Base-by-base conservation (phyloP, 2,888 invertebrate species). In the Oasisia sp. region DNA sequence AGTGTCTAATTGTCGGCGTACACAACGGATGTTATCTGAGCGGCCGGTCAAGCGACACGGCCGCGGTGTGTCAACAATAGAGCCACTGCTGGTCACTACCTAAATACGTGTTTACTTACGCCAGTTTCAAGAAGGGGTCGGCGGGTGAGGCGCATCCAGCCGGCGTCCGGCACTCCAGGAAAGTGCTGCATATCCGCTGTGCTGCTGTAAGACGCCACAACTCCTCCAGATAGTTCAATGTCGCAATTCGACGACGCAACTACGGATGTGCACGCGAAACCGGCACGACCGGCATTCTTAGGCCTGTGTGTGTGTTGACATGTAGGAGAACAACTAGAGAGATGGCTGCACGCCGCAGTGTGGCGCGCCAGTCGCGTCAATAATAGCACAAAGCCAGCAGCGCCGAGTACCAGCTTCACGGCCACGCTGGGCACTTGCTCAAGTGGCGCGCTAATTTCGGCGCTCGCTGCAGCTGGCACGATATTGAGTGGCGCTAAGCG, bases 341-440 rank as follows among this genome's bases (percentile, higher is more conserved):
- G 74, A 74, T 74, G 74, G 74, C 8, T 74, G 27, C 27, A 74
- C 74, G 74, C 74, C 74, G 74, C 27, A n/a, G 74, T 74, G 74
- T 27, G 74, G 74, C 74, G 74, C 74, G 74, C 74, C 74, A n/a
- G 74, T 74, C 74, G 74, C 74, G 74, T n/a, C 74, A 74, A 74
- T 74, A 74, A 74, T 74, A 74, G 74, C 74, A 74, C 74, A 74
- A 74, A 74, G 74, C 74, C 74, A 74, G 74, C 74, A 74, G 74
- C 74, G 74, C 27, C 74, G 74, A 74, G 74, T 19, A 74, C 74
- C 7, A 19, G 74, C 19, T 74, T 74, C 74, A 27, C 74, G 7
- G 74, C 74, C 27, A 74, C 19, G 7, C 27, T 74, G 74, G 74
- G 74, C 74, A 74, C 74, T 74, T 74, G 74, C 74, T 74, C 74